Evolutionary conservation across 1,140 invertebrate genomes (phyloP).

Genomic region (Aphis craccivora): DNA sequence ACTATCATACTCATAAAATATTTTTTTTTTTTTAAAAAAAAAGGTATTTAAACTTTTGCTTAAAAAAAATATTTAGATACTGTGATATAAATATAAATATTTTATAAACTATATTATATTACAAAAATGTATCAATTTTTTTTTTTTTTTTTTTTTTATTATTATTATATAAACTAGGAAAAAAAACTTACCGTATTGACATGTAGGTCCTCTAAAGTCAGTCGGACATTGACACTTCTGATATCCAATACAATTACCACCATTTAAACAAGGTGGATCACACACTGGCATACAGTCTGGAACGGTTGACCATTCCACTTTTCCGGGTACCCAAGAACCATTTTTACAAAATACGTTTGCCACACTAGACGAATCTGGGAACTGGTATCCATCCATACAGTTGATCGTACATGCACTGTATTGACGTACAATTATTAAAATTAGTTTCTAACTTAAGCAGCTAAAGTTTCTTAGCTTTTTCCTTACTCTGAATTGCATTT

Average conservation of each 20-base stretch:
- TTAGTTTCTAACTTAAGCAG: background rate
- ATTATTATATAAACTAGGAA: background rate
- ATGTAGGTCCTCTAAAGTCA: slow-evolving; percentile 75
- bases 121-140: background rate
- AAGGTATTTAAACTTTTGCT: no score
- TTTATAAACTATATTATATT: background rate
- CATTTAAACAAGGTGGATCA: slow-evolving; percentile 76
- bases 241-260: slow-evolving; percentile 76
- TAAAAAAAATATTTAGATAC: background rate
- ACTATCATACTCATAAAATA: background rate
- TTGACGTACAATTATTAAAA: background rate
- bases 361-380: slow-evolving; percentile 72
- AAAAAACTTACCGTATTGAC: slow-evolving; percentile 76
- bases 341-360: slow-evolving; percentile 71
- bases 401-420: slow-evolving; percentile 69
- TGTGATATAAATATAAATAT: background rate
- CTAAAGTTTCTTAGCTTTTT: background rate
- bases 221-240: slow-evolving; percentile 80
- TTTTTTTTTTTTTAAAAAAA: background rate
- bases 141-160: background rate
- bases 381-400: slow-evolving; percentile 71
- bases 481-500: slow-evolving; percentile 74
- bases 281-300: slow-evolving; percentile 77
- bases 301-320: slow-evolving; percentile 69
- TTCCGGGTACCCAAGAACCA: slow-evolving; percentile 71